Evolutionary conservation across 2,797 vertebrate species (phyloP).

Genomic region (Sarcophilus harrisii): DNA sequence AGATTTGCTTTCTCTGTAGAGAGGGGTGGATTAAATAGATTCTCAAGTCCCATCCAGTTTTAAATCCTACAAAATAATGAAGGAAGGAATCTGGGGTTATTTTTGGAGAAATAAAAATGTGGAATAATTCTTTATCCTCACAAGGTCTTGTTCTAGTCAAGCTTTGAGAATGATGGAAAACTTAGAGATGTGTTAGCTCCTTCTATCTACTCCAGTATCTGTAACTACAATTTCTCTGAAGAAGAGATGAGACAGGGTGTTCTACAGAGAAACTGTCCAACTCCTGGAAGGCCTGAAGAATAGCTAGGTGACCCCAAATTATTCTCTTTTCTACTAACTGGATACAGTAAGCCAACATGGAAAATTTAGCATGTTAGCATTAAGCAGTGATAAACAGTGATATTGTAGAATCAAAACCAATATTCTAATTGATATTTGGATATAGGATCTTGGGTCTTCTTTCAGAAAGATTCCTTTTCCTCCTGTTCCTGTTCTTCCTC

Average conservation of each 20-base stretch:
- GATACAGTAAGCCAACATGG: not conserved
- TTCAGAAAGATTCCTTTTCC: not conserved
- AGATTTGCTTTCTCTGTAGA: not conserved
- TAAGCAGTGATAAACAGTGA: not conserved
- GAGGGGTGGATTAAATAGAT: not conserved
- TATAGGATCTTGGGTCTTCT: not conserved
- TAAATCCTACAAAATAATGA: not conserved
- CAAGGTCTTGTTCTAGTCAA: not conserved
- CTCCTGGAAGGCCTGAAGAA: not conserved
- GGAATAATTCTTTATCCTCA: not conserved
- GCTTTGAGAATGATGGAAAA: not conserved
- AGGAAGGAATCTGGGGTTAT: not conserved
- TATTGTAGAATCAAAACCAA: not conserved
- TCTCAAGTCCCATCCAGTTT: not conserved
- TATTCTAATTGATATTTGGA: not conserved
- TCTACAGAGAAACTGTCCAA: not conserved
- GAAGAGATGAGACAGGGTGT: not conserved
- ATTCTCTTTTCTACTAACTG: not conserved
- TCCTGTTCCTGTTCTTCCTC: not conserved
- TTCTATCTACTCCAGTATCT: not conserved
- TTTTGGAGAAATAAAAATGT: not conserved
- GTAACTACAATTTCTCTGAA: not conserved
- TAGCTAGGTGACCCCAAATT: not conserved
- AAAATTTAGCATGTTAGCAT: not conserved
- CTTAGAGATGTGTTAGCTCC: not conserved